Evolutionary conservation across 2,888 invertebrate species (phyloP), one percentile per base, ranked within the genome.

Genomic region (Drosophila mayaguana): DNA sequence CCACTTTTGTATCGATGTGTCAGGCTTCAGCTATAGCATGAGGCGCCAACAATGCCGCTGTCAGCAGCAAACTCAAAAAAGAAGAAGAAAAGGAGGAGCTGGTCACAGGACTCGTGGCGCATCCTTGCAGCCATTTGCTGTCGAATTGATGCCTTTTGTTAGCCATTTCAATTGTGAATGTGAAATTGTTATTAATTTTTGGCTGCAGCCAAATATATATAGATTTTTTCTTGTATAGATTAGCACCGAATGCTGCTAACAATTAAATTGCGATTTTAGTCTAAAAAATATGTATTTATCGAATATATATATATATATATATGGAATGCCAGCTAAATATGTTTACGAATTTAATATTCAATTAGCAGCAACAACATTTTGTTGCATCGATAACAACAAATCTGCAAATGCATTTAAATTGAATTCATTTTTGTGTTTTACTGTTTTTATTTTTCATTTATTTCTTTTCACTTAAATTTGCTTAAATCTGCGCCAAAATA

Each of bases 401-500:
- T 55, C 42, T 43, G 8, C 22, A 36, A 43, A 50, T 20, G 64
- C 42, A 69, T 72, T 68, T 67, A 69, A 84, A 85, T 82, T 85
- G 72, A 70, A 80, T 80, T 84, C 66, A 66, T 69, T 67, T 76
- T 54, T 28, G 25, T 1, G 11, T 40, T 40, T 40, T 38, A 7
- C 40, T 16, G 1, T 3, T 53, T 14, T 51, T 34, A 7, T 28
- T 28, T 28, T 28, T 28, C 28, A 4, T 51, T 53, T 53, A 20
- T 54, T 25, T 54, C 9, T 38, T 69, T 80, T 68, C 75, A 80
- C 78, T 78, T 80, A 61, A 80, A 76, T 70, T 72, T 76, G 62
- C 53, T 66, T 57, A 80, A 83, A 80, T 80, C 72, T 74, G 64
- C 55, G 63, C 55, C 36, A 67, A 62, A 70, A 64, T 51, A n/a